Evolutionary conservation across 2,113 vertebrate genomes (phyloP).

Genomic region (Orycteropus afer): DNA sequence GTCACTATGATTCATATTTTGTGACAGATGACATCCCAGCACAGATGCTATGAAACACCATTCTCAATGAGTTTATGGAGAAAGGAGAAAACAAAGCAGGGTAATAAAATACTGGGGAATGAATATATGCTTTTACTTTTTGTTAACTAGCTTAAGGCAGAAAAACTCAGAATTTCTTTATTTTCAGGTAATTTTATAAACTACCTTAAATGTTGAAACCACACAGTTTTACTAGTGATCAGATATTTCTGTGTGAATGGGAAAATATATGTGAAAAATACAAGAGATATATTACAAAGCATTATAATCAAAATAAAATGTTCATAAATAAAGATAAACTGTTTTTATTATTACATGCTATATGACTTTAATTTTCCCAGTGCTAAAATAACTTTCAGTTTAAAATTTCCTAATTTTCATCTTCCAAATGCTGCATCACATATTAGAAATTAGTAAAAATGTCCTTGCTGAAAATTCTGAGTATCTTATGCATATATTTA

Average conservation of each 20-base stretch:
- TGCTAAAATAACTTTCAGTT: neutral
- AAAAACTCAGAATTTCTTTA: slow-evolving; percentile 2
- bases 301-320: slow-evolving; percentile 16
- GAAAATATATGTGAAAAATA: neutral
- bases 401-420: neutral
- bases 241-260: neutral
- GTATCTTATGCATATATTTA: neutral
- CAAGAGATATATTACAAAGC: neutral
- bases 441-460: slow-evolving; percentile 18
- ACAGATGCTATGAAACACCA: neutral
- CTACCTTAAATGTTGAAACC: neutral
- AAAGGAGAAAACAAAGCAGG: neutral
- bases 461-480: neutral
- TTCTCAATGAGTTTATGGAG: neutral
- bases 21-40: neutral
- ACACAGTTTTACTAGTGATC: neutral
- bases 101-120: neutral
- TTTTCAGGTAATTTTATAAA: slow-evolving; percentile 36
- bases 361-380: neutral
- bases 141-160: neutral
- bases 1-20: neutral
- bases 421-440: neutral
- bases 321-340: neutral
- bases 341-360: neutral
- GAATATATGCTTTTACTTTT: neutral